Conservation (phyloP, 37 sponge, comb jelly and placozoan species). For the Ianthella basta region DNA sequence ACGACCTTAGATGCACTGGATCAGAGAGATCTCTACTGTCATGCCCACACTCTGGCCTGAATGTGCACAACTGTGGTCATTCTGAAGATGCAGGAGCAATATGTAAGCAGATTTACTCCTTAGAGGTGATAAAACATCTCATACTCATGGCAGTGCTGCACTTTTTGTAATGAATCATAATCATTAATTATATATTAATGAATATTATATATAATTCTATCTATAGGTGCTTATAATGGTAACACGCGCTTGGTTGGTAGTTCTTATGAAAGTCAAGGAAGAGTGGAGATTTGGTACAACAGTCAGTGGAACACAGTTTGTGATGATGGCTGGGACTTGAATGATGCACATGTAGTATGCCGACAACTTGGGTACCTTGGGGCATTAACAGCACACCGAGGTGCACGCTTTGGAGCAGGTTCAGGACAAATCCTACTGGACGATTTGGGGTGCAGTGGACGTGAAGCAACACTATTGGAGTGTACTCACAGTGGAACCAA, state of each 20-base stretch:
- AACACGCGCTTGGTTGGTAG: too few species aligned
- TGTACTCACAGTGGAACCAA: background rate
- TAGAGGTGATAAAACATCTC: too few species aligned
- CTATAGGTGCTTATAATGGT: too few species aligned
- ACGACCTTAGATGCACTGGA: background rate
- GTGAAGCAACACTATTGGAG: background rate
- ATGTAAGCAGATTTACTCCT: background rate
- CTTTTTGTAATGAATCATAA: too few species aligned
- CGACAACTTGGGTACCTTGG: background rate
- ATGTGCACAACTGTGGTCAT: slow-evolving; percentile 2
- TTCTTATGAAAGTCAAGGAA: background rate
- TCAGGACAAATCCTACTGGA: background rate
- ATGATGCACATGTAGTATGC: slow-evolving; percentile 4
- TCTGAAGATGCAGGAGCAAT: slow-evolving; percentile 1
- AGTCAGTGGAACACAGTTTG: background rate
- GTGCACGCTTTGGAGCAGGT: background rate
- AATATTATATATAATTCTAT: too few species aligned
- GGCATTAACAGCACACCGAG: background rate
- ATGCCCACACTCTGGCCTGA: background rate
- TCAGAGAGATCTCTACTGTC: background rate
- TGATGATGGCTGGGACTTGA: background rate
- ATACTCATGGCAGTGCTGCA: too few species aligned
- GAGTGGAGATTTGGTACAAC: background rate
- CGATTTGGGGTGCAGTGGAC: background rate
- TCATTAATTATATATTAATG: too few species aligned